Conservation (phyloP, 2,888 invertebrate species). For the Abrostola triplasia region DNA sequence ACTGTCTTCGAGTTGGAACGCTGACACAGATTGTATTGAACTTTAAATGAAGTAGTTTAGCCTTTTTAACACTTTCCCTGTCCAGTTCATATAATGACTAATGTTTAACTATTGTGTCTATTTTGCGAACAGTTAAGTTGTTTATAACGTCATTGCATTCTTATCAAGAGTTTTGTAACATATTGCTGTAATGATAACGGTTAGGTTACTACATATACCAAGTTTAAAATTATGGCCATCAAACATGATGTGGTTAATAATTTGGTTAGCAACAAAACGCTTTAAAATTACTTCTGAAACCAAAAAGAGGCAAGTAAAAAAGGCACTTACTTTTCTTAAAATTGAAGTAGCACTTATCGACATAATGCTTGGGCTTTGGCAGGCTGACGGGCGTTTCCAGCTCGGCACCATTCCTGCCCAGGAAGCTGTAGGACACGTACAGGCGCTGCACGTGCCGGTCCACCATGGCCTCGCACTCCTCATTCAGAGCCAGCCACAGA, state of each 20-base stretch:
- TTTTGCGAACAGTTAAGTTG: too few species aligned
- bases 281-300: not conserved
- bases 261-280: too few species aligned
- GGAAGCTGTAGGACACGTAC: constrained; percentile 72
- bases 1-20: constrained; percentile 65
- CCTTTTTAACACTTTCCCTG: too few species aligned
- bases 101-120: too few species aligned
- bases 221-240: too few species aligned
- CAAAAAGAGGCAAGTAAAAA: not conserved
- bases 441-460: constrained; percentile 64
- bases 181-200: too few species aligned
- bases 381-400: constrained; percentile 73
- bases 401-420: constrained; percentile 70
- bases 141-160: too few species aligned
- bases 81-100: too few species aligned
- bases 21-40: constrained; percentile 43
- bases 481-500: constrained; percentile 74
- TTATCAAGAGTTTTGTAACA: too few species aligned
- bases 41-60: not conserved
- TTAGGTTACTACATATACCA: too few species aligned
- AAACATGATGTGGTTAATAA: too few species aligned
- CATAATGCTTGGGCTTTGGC: constrained; percentile 71
- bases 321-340: constrained; percentile 70
- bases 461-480: constrained; percentile 72
- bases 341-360: constrained; percentile 73